Conservation (phyloP, 2,888 invertebrate species). For the Pollenia griseotomentosa region DNA sequence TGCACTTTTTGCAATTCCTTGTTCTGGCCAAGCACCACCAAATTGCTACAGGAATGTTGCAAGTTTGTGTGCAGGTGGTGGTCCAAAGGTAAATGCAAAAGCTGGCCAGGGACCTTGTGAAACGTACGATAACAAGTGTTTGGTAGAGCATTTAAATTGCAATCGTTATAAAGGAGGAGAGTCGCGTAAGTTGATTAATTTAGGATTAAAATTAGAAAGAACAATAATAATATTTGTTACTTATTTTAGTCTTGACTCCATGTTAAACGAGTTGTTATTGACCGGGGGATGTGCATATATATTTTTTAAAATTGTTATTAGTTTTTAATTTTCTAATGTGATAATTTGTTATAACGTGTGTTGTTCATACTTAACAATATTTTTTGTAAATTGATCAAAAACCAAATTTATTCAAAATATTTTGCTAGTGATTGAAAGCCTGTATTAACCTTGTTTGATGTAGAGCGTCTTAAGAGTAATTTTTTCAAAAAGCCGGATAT, state of each 20-base stretch:
- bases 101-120: conserved; percentile 42
- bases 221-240: neutral
- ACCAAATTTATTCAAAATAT: neutral
- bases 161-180: conserved; percentile 45
- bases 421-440: neutral
- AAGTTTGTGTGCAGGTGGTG: conserved; percentile 42
- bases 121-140: conserved; percentile 52
- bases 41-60: conserved; percentile 52
- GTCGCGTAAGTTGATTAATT: conserved; percentile 47
- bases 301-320: too few species aligned
- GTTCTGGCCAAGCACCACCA: conserved; percentile 34
- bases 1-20: neutral
- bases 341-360: neutral
- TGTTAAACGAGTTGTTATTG: conserved; percentile 11
- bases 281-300: too few species aligned
- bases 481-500: conserved; percentile 25
- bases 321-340: too few species aligned
- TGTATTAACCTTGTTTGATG: neutral
- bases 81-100: conserved; percentile 38
- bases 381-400: neutral
- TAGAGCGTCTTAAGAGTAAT: neutral
- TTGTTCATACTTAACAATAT: neutral
- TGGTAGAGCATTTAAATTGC: conserved; percentile 61
- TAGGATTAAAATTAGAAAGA: neutral
- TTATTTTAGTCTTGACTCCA: conserved; percentile 38